Conservation (phyloP, 1,140 invertebrate genomes). For the silkworm (Bombyx mori) region DNA sequence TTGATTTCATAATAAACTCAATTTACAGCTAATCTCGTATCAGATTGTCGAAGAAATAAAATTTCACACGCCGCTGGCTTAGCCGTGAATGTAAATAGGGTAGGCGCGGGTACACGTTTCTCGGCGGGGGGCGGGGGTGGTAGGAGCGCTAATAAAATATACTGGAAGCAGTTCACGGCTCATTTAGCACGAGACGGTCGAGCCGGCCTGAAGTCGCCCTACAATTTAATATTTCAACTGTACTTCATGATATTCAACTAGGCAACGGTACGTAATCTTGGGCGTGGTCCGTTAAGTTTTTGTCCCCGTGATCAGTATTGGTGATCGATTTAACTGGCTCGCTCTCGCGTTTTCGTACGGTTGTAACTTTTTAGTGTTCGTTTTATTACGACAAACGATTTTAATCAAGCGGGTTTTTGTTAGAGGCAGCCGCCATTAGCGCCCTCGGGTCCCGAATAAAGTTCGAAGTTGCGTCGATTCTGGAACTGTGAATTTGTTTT, state of each 20-base stretch:
- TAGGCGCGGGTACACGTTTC: slow-evolving; percentile 17
- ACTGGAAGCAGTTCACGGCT: slow-evolving; percentile 37
- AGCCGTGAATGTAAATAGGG: slow-evolving; percentile 57
- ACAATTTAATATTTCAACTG: slow-evolving; percentile 48
- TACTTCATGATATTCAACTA: slow-evolving; percentile 42
- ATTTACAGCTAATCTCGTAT: slow-evolving; percentile 68
- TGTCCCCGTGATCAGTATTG: slow-evolving; percentile 55
- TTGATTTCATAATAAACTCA: slow-evolving; percentile 65
- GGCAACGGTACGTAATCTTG: slow-evolving; percentile 35
- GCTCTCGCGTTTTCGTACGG: slow-evolving; percentile 52
- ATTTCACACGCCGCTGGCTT: slow-evolving; percentile 57
- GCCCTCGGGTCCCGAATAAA: slow-evolving; percentile 49
- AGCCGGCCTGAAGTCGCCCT: slow-evolving; percentile 17
- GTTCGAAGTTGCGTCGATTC: slow-evolving; percentile 57
- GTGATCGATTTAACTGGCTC: slow-evolving; percentile 64
- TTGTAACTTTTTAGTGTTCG: slow-evolving; percentile 67
- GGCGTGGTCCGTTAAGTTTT: slow-evolving; percentile 52
- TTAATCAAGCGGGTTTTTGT: slow-evolving; percentile 70
- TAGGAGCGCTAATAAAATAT: slow-evolving; percentile 42
- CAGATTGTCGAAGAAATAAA: slow-evolving; percentile 68
- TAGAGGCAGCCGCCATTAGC: slow-evolving; percentile 55
- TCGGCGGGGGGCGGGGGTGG: slow-evolving; percentile 1
- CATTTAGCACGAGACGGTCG: slow-evolving; percentile 38
- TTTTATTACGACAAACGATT: slow-evolving; percentile 71
- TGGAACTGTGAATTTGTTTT: slow-evolving; percentile 52